A percentile compares a stretch with the other conserved stretches of the same genome.
Conservation (phyloP, 1,140 invertebrate genomes). For the Bombus confusus region DNA sequence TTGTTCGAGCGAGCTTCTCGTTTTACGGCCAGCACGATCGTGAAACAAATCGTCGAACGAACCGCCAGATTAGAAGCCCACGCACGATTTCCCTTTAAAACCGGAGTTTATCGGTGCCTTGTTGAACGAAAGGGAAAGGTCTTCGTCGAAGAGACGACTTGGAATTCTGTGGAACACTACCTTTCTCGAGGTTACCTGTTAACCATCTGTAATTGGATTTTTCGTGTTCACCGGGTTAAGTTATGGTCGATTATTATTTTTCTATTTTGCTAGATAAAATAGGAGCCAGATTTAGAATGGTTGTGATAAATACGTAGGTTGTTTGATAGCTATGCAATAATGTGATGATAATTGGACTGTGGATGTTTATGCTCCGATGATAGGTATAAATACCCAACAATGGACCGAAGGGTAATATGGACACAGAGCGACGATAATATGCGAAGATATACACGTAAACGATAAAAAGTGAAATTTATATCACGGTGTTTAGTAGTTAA, state of each 20-base stretch:
- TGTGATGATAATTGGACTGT: too few species aligned
- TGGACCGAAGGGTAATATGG: too few species aligned
- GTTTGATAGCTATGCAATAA: too few species aligned
- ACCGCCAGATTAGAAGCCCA: slow-evolving; percentile 8
- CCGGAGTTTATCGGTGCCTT: not conserved
- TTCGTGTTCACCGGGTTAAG: not conserved
- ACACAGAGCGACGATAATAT: too few species aligned
- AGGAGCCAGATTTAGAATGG: not conserved
- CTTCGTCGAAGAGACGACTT: not conserved
- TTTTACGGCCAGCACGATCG: not conserved
- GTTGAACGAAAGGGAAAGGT: not conserved
- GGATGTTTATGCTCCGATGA: too few species aligned
- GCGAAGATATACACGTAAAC: too few species aligned
- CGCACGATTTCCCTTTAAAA: not conserved
- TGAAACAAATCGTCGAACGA: slow-evolving; percentile 6
- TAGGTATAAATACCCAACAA: too few species aligned
- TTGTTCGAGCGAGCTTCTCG: not conserved
- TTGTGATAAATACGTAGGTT: not conserved
- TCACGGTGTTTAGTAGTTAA: too few species aligned
- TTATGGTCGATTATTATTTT: not conserved
- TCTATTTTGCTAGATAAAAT: not conserved
- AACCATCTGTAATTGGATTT: not conserved
- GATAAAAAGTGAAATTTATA: too few species aligned
- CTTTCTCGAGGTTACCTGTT: not conserved
- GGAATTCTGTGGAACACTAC: not conserved